Evolutionary conservation across 2,797 vertebrate genomes (phyloP), one percentile per base, ranked within the genome.

Genomic region (Tadarida brasiliensis): DNA sequence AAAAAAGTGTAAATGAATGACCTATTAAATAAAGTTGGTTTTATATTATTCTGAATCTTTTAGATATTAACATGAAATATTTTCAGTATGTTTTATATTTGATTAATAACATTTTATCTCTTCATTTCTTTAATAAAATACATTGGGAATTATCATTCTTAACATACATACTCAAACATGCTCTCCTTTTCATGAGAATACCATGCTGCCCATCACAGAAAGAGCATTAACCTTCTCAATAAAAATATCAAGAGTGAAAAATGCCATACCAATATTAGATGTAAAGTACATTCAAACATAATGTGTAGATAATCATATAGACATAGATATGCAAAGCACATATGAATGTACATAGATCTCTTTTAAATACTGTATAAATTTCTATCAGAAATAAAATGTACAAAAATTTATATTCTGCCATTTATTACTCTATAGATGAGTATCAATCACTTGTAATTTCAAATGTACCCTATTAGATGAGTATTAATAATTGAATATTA

Each of bases 221-320:
- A 57, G 4, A 78, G 0, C 5, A 49, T 51, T 39, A 86, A n/a
- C 1, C 82, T 82, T 71, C 22, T 6, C 10, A 80, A 16, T 47
- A 82, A 93, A 89, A 77, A 57, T 49, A 65, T 12, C 28, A 88
- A 84, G 81, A 88, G 5, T 59, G 8, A 65, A 54, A 91, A 95
- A 71, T 24, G 19, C 14, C 14, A 39, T n/a, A 86, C 33, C 39
- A 76, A 44, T 68, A 87, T 49, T 85, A 81, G 8, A 33, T 0
- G 44, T 80, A 22, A 44, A 35, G 16, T n/a, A 17, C 28, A 67
- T 9, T 57, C 39, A 65, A 33, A n/a, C 20, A 57, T 78, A n/a
- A 44, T 47, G 11, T 80, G 22, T 30, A 93, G 26, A 63, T 24
- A 82, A 26, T 33, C 44, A 35, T 5, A 17, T 2, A 35, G 8